Evolutionary conservation across 2,113 vertebrate species (phyloP).

Genomic region (Macrotis lagotis): DNA sequence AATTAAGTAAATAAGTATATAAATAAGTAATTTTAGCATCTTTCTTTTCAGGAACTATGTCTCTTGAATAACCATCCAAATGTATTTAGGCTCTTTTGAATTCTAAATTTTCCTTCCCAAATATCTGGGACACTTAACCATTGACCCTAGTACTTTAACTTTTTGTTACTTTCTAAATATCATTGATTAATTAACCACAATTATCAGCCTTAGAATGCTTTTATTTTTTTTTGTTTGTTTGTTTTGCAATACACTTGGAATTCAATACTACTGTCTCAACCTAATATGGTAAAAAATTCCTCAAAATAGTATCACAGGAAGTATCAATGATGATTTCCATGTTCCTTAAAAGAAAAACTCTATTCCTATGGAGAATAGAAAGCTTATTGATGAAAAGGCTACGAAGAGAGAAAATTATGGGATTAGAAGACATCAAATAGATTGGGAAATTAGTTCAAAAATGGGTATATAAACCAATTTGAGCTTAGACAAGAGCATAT

Average conservation of each 20-base stretch:
- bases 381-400: background rate
- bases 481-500: background rate
- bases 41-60: background rate
- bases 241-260: background rate
- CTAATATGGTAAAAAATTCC: background rate
- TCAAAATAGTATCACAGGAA: background rate
- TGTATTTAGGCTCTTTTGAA: no score
- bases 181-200: background rate
- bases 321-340: background rate
- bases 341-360: background rate
- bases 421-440: background rate
- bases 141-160: background rate
- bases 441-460: background rate
- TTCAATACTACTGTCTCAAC: background rate
- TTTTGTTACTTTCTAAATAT: constrained; percentile 50
- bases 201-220: background rate
- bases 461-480: background rate
- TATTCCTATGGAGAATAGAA: background rate
- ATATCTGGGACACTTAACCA: background rate
- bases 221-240: background rate
- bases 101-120: background rate
- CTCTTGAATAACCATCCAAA: background rate
- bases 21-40: background rate
- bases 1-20: background rate
- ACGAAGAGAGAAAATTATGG: background rate